Evolutionary conservation across 2,113 vertebrate genomes (phyloP), one percentile per base, ranked within the genome.

Genomic region (Circaetus cinerascens): DNA sequence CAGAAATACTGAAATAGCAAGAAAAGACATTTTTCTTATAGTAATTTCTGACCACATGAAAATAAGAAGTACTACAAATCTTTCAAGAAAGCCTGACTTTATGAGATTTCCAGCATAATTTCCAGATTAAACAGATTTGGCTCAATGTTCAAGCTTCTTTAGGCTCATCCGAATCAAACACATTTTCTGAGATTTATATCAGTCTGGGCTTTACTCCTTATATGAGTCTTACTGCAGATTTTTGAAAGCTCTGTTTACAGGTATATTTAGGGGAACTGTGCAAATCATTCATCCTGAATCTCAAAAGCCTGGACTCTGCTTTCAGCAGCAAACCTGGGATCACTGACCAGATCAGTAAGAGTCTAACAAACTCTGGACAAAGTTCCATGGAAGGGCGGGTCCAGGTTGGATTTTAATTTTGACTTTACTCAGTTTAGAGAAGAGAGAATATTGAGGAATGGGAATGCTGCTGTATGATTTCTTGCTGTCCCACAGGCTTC

Each of bases 91-190:
- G 34, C 34, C 32, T 50, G 48, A 82, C 66, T 95, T 85, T 82
- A 88, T 86, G 86, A 91, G 60, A 55, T 94, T 95, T 94, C 83
- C 86, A 95, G 40, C 43, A 67, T 75, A 68, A 78, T 56, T 95
- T 94, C 93, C 88, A 89, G 91, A 94, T 96, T 92, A 91, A 95
- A 85, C 40, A 93, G 93, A 62, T 95, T 82, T 94, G 66, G 53
- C 84, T 94, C 53, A 10, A 2, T 25, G 36, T n/a, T 91, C 66
- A 53, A 45, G 23, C 73, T 87, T n/a, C 63, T 86, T 76, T 60
- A 84, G 66, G 48, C 62, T 89, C 94, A 90, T 89, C 91, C 0
- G 27, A 87, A 95, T 30, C 68, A 91, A 79, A 87, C 18, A 43
- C 20, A 46, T 51, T 93, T 72, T 46, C 64, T 86, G 72, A 95